Evolutionary conservation across 2,113 vertebrate species (phyloP).

Genomic region (Ursus arctos): DNA sequence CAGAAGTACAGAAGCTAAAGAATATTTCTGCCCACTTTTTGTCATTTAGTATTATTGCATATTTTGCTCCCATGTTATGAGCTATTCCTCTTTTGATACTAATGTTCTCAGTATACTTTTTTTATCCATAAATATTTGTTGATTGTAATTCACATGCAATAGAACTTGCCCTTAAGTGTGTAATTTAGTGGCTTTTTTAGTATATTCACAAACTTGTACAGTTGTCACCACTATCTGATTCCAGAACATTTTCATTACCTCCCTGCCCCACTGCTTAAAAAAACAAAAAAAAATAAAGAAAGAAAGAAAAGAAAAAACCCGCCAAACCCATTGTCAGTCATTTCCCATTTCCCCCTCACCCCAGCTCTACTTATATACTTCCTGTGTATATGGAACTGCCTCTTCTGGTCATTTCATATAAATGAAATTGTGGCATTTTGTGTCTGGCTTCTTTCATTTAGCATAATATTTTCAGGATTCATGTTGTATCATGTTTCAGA

Average conservation of each 20-base stretch:
- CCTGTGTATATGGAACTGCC: neutral
- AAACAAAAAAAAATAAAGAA: neutral
- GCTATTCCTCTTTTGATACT: neutral
- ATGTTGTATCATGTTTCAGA: neutral
- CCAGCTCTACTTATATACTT: neutral
- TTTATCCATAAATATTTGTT: neutral
- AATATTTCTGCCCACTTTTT: neutral
- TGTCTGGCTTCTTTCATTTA: neutral
- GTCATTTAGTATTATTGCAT: neutral
- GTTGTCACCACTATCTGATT: neutral
- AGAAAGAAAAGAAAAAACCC: neutral
- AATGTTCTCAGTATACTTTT: neutral
- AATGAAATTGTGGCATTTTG: neutral
- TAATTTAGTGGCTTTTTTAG: neutral
- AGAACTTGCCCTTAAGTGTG: neutral
- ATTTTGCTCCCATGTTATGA: neutral
- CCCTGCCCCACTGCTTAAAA: neutral
- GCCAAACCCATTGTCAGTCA: neutral
- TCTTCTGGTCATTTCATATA: neutral
- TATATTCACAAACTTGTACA: slow-evolving; percentile 18
- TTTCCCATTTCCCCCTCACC: neutral
- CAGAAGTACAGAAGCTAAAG: neutral
- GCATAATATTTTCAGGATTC: neutral
- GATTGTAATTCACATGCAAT: neutral
- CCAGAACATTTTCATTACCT: neutral